Conservation (phyloP, 2,797 vertebrate genomes). For the Gymnothorax javanicus region DNA sequence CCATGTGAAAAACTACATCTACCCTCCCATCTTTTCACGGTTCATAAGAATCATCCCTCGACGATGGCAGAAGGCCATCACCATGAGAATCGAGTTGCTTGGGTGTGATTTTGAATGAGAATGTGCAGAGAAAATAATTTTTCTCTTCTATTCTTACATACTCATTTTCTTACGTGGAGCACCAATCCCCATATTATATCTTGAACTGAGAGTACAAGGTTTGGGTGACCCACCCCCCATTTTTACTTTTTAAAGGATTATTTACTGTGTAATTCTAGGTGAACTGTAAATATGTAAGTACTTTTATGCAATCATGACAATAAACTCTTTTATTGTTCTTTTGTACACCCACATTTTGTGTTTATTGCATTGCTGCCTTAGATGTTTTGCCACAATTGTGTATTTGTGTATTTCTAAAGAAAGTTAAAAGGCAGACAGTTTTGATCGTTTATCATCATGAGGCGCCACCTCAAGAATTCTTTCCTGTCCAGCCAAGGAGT, state of each 20-base stretch:
- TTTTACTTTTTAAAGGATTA: neutral
- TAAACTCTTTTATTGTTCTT: constrained; percentile 5
- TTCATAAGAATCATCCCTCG: constrained; percentile 86
- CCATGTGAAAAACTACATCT: constrained; percentile 85
- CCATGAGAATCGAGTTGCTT: constrained; percentile 88
- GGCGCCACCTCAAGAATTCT: too few relatives aligned
- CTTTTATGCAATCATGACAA: neutral
- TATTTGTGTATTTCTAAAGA: neutral
- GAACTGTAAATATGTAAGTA: constrained; percentile 34
- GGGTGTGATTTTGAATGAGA: constrained; percentile 84
- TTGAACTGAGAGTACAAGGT: neutral
- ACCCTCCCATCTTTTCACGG: constrained; percentile 87
- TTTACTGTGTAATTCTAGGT: neutral
- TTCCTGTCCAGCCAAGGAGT: too few relatives aligned
- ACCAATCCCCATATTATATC: neutral
- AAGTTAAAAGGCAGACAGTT: neutral
- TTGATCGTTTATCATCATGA: neutral
- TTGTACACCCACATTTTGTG: neutral
- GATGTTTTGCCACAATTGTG: neutral
- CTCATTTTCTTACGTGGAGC: neutral
- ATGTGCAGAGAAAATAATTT: neutral
- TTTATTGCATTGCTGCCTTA: neutral
- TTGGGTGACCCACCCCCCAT: too few relatives aligned
- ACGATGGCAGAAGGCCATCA: constrained; percentile 81
- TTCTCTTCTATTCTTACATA: neutral